Conservation (phyloP, 2,888 invertebrate genomes). For the Teinopalpus imperialis region DNA sequence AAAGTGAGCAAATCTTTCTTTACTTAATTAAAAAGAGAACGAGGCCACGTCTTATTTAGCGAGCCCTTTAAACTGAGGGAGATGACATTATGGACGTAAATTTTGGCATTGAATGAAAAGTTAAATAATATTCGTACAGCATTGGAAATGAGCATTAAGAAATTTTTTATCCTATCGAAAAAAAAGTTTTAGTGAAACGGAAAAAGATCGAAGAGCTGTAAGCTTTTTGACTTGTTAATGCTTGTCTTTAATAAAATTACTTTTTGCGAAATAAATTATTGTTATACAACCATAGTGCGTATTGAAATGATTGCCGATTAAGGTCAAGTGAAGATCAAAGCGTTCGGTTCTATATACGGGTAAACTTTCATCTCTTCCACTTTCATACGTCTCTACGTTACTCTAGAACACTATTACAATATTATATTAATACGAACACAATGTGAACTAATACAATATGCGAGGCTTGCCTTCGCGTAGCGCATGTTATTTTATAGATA, state of each 20-base stretch:
- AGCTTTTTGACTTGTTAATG: slow-evolving; percentile 6
- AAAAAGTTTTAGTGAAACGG: background rate
- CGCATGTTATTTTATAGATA: background rate
- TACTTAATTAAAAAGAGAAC: slow-evolving; percentile 14
- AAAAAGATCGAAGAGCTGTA: background rate
- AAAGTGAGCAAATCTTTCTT: slow-evolving; percentile 10
- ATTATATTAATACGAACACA: slow-evolving; percentile 6
- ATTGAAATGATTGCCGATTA: slow-evolving; percentile 24
- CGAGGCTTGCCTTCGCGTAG: background rate
- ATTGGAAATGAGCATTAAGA: background rate
- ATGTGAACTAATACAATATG: background rate
- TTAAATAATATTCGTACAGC: background rate
- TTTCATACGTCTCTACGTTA: slow-evolving; percentile 10
- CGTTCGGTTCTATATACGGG: slow-evolving; percentile 16
- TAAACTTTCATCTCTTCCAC: slow-evolving; percentile 18
- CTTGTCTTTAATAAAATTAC: slow-evolving; percentile 17
- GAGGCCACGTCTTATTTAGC: slow-evolving; percentile 10
- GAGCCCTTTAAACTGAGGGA: slow-evolving; percentile 5
- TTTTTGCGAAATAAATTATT: slow-evolving; percentile 17
- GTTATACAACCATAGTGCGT: slow-evolving; percentile 7
- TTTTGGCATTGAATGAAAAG: background rate
- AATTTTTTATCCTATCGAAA: background rate
- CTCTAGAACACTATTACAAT: slow-evolving; percentile 1
- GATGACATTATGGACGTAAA: slow-evolving; percentile 2
- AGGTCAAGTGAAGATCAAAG: slow-evolving; percentile 27